Base-by-base conservation (phyloP, 2,888 invertebrate species). In the Diaphora mendica region DNA sequence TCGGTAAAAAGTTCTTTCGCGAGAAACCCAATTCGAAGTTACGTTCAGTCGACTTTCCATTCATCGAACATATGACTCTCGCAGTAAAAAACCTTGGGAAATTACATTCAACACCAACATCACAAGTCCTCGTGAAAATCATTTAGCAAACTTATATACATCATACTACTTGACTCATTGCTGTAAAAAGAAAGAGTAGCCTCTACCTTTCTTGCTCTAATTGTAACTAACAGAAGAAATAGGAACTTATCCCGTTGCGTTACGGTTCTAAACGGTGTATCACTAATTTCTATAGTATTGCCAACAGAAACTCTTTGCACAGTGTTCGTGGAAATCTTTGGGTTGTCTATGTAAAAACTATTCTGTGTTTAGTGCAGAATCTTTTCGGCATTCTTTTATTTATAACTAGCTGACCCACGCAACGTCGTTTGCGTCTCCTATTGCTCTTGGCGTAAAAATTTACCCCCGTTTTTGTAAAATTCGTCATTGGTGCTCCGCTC, bases 151-250 rank as follows among this genome's bases (percentile, higher is more conserved):
- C 4, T 17, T n/a, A 33, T 35, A 35, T 39, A 33, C 48, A 35
- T 39, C n/a, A 26, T 65, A n/a, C 13, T 23, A 26, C 26, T 17
- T 71, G 65, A 51, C 51, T 71, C 71, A 71, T 65, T 13, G 71
- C 65, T 55, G 65, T 71, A 15, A 11, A 55, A 65, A 51, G 65
- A 51, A 48, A 26, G 64, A n/a, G 65, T 23, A 33, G 5, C 5
- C 35, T 51, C 35, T 39, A 55, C 39, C 26, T 35, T 13, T n/a
- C 11, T 3, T 2, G 17, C 26, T 51, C 20, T 71, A 30, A 39
- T 17, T 59, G 1, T 8, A 8, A 26, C 9, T 39, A 26, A 51
- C 4, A 39, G 51, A 33, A 9, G 15, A 59, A 66, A 42, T 59
- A 42, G 26, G 26, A 71, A n/a, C 51, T 42, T 67, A 66, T 5